Conservation (phyloP, 2,797 vertebrate species). For the Sternotherus odoratus region DNA sequence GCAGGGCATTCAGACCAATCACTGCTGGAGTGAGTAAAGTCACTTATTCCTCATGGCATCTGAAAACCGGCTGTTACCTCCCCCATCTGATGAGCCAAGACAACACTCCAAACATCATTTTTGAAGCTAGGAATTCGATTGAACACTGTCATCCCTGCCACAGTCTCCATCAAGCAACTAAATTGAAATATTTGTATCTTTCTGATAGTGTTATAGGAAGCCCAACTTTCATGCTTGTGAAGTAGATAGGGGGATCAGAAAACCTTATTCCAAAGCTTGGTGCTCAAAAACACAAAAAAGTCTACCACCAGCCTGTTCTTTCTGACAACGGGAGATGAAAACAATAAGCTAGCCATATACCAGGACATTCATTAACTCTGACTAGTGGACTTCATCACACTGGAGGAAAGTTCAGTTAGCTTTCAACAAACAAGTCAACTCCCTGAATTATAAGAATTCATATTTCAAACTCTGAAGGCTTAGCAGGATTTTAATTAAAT, state of each 20-base stretch:
- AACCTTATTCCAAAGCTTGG: background rate
- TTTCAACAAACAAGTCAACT: background rate
- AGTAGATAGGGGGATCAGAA: background rate
- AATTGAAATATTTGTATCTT: background rate
- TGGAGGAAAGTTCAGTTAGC: background rate
- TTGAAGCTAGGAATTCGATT: background rate
- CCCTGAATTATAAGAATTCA: background rate
- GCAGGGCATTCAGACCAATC: background rate
- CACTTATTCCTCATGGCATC: background rate
- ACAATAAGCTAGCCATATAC: background rate
- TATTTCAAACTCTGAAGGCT: background rate
- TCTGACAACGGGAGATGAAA: background rate
- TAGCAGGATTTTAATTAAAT: background rate
- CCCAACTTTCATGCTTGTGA: background rate
- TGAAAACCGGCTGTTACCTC: background rate
- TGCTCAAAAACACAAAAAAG: background rate
- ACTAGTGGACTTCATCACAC: background rate
- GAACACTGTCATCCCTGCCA: too few relatives aligned
- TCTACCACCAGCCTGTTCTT: slow-evolving; percentile 24
- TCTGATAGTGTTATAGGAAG: background rate
- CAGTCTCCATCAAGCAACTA: background rate
- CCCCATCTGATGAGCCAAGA: background rate
- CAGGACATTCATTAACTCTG: background rate
- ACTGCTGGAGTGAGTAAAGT: background rate
- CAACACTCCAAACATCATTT: background rate